Conservation (phyloP, 2,888 invertebrate genomes). For the Teleogryllus oceanicus region DNA sequence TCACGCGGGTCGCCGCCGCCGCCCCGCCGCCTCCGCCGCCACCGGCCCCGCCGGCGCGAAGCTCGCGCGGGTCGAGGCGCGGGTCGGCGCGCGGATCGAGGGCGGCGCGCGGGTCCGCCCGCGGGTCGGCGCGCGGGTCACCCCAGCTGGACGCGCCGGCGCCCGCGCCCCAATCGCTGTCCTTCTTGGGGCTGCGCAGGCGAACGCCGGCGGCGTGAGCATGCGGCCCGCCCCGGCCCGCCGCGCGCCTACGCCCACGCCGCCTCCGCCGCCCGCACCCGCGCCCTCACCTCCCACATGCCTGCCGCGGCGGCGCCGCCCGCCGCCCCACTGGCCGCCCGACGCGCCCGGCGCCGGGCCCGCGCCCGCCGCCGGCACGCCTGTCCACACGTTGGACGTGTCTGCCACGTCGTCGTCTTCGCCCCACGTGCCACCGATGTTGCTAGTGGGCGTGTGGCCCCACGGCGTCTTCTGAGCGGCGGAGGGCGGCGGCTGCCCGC, state of each 20-base stretch:
- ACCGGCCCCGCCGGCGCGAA: conserved; percentile 48
- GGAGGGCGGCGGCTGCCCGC: conserved; percentile 77
- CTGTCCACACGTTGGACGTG: conserved; percentile 84
- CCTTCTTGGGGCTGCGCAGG: conserved; percentile 49
- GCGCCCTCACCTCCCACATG: conserved; percentile 49
- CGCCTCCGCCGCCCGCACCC: conserved; percentile 60
- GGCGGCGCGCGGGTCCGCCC: conserved; percentile 47
- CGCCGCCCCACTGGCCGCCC: conserved; percentile 40
- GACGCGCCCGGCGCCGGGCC: conserved; percentile 41
- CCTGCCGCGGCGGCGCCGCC: conserved; percentile 42
- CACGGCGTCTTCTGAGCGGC: conserved; percentile 79
- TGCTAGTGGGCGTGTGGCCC: conserved; percentile 89
- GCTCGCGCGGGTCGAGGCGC: conserved; percentile 43
- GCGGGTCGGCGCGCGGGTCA: conserved; percentile 50
- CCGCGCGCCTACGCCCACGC: conserved; percentile 53
- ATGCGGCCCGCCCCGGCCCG: conserved; percentile 45
- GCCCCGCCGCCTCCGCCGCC: conserved; percentile 51
- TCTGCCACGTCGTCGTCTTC: conserved; percentile 85
- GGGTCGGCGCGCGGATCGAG: conserved; percentile 54
- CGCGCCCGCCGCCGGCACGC: conserved; percentile 55
- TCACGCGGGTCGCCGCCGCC: conserved; percentile 48
- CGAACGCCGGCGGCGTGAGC: conserved; percentile 50
- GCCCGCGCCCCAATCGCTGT: conserved; percentile 61
- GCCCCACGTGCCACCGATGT: conserved; percentile 92
- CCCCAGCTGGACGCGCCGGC: conserved; percentile 50